Percentiles rank a stretch among this genome's conserved stretches.
Evolutionary conservation across 2,888 invertebrate genomes (phyloP).

Genomic region (Morpho deidamia): DNA sequence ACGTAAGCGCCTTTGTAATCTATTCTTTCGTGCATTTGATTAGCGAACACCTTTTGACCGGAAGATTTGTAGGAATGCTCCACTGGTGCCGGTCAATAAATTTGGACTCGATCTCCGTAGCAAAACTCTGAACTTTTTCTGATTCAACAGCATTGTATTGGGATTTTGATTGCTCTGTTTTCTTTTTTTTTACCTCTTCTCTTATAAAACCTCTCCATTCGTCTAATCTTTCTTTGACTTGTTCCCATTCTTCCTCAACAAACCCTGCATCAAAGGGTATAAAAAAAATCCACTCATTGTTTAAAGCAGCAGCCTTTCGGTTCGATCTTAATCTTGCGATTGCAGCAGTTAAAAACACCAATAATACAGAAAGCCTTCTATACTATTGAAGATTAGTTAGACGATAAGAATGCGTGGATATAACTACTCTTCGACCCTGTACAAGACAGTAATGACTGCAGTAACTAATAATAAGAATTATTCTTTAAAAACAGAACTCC

Average conservation of each 20-base stretch:
- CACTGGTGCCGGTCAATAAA: conserved; percentile 58
- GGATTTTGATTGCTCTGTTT: conserved; percentile 51
- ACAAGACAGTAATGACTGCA: too few relatives aligned
- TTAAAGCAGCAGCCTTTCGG: too few relatives aligned
- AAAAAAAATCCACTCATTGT: too few relatives aligned
- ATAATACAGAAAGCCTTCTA: too few relatives aligned
- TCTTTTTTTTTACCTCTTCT: conserved; percentile 59
- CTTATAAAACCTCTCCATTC: conserved; percentile 59
- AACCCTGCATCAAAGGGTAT: too few relatives aligned
- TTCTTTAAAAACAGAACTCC: too few relatives aligned
- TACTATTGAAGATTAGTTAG: too few relatives aligned
- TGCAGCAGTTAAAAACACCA: too few relatives aligned
- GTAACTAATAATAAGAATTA: too few relatives aligned
- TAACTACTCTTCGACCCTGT: too few relatives aligned
- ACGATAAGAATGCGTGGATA: too few relatives aligned
- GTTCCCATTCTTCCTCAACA: conserved; percentile 84
- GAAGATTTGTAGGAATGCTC: conserved; percentile 66
- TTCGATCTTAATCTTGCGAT: too few relatives aligned
- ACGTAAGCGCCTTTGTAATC: conserved; percentile 73
- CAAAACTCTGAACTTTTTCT: conserved; percentile 40
- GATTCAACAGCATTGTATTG: conserved; percentile 58
- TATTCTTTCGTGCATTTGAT: conserved; percentile 71
- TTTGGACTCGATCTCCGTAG: conserved; percentile 44
- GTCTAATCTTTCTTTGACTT: conserved; percentile 80
- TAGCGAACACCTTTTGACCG: conserved; percentile 70